Conservation (phyloP, 92 coral and sea anemone genomes). For the Phenganax subtilis region DNA sequence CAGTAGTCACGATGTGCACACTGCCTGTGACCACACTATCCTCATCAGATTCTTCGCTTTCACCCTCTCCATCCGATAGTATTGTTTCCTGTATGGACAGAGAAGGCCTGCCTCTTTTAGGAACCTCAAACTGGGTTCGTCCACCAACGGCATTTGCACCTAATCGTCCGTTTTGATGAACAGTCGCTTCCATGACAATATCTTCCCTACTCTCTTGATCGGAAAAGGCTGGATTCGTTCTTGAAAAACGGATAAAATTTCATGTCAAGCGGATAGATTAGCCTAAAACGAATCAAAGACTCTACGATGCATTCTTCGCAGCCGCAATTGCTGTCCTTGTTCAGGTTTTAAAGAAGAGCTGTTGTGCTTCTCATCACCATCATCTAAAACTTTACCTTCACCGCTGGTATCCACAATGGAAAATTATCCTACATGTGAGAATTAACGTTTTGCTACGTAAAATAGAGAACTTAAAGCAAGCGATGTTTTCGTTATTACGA, state of each 20-base stretch:
- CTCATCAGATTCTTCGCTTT: slow-evolving; percentile 43
- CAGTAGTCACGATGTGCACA: slow-evolving; percentile 51
- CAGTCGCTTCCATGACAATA: slow-evolving; percentile 24
- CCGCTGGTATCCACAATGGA: not conserved
- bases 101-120: slow-evolving; percentile 28
- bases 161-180: slow-evolving; percentile 46
- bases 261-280: no score
- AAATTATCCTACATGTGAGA: no score
- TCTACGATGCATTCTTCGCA: no score
- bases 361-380: not conserved
- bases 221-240: slow-evolving; percentile 58
- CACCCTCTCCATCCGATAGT: slow-evolving; percentile 53
- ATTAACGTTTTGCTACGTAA: no score
- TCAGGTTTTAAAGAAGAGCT: not conserved
- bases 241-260: not conserved
- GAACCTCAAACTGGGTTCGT: slow-evolving; percentile 17
- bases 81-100: slow-evolving; percentile 31
- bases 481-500: no score
- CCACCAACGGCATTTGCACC: slow-evolving; percentile 26
- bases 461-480: no score
- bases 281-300: no score
- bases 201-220: slow-evolving; percentile 62
- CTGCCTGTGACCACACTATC: slow-evolving; percentile 54
- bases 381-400: not conserved
- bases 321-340: no score